Base-by-base conservation (phyloP, 2,888 invertebrate genomes). In the Leptura quadrifasciata region DNA sequence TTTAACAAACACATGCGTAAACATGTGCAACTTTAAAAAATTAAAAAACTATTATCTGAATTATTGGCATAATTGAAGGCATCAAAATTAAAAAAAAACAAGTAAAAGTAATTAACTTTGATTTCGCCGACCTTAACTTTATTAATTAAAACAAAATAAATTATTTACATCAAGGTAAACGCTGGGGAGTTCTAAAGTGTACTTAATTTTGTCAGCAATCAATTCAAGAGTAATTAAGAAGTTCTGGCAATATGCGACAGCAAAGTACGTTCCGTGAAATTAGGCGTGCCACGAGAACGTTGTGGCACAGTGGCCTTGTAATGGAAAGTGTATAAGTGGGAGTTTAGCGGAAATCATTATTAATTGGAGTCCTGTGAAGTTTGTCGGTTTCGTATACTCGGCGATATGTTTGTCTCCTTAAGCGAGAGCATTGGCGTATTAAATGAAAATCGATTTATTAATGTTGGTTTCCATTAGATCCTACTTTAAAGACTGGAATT, bases 161-260 rank as follows among this genome's bases (percentile, higher is more conserved):
- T 47, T 47, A n/a, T 47, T 47, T 47, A 39, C 47, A 47, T 6
- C 15, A n/a, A 47, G 47, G 47, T 47, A 47, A 47, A 47, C 47
- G 47, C 6, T 1, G 12, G 47, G 12, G 47, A 47, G 47, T 47
- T 47, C 47, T n/a, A 47, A 47, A 47, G n/a, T 47, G 47, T 47
- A 47, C 47, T 17, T n/a, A 9, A 27, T 27, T 60, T 27, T 9
- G 60, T 60, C 60, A 27, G 60, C 27, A 27, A 21, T 60, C 60
- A 27, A 27, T 60, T 60, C 60, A 27, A 27, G 60, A 27, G 60
- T 27, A 60, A 60, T 60, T 60, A 60, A n/a, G 60, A 60, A 60
- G 60, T 60, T 60, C 31, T 60, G 60, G 60, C 60, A 27, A 60
- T 60, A 60, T 60, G 60, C 60, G 60, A 60, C 60, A 27, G 24